Base-by-base conservation (phyloP, 2,888 invertebrate species). In the Mythimna loreyi region DNA sequence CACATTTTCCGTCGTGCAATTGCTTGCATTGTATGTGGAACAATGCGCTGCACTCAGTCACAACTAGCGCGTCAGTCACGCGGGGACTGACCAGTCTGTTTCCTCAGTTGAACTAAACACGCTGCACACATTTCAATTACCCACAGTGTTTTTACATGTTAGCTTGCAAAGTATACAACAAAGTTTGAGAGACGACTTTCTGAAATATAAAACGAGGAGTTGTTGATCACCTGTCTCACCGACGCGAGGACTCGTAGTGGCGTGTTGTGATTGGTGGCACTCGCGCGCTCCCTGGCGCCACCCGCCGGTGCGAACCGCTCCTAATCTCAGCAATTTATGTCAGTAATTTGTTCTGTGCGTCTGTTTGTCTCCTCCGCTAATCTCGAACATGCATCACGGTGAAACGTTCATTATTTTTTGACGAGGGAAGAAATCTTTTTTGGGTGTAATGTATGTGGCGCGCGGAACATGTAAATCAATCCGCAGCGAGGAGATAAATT, bases 291-390 rank as follows among this genome's bases (percentile, higher is more conserved):
- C 40, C 11, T 40, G 59, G 13, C 43, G 52, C n/a, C 36, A 62
- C 19, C 23, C 16, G 53, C 30, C 16, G 59, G 40, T 53, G 66
- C 61, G 55, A 16, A 45, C 43, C 50, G 56, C 60, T 55, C 76
- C 71, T 73, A 74, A 81, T 81, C 70, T 74, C 16, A 58, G 33
- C 68, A 81, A 78, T 82, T 80, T 71, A 82, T 82, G 78, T 71
- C 52, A 61, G 82, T 72, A 67, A 81, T 81, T 72, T 82, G 71
- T 70, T 76, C 64, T 33, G 67, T 53, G 70, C 75, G 75, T 69
- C 78, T 80, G 69, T 82, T 77, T 68, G 74, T 82, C 82, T 81
- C 74, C 72, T 57, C 30, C 59, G 21, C 63, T 82, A 78, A 82
- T 82, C 75, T 58, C 45, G 49, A 30, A 49, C 75, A 82, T 82